Base-by-base conservation (phyloP, 2,888 invertebrate species). In the Aleiodes alternator region DNA sequence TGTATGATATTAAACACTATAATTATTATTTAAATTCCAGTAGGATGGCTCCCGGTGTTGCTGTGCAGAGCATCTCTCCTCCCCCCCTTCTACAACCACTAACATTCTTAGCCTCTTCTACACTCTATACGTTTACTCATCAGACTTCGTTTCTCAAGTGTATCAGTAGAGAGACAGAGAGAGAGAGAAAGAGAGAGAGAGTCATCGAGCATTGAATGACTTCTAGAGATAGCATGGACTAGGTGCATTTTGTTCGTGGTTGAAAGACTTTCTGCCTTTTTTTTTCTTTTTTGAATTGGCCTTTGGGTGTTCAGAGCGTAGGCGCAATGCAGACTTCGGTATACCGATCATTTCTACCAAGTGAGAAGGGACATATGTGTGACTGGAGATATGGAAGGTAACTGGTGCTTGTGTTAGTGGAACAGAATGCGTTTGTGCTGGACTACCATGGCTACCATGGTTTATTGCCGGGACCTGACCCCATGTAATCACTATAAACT, bases 11-110 rank as follows among this genome's bases (percentile, higher is more conserved):
- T 88, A 88, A 87, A 88, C 86, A 87, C 87, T 87, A 88, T 88
- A 87, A 89, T 88, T 87, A 88, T 88, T 88, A 89, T 89, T 89
- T 87, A 89, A 88, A 89, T 88, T 89, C 87, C 87, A 87, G 87
- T 86, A 86, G 86, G 87, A 87, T 87, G 86, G 88, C 89, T 88
- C 87, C 88, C 86, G 87, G 88, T 88, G 85, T 88, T 89, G 87
- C 84, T 83, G 82, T 55, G 51, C 56, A 23, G 16, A 38, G 69
- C 16, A 53, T 34, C 55, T 80, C 34, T 4, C 34, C 34, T 34
- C 34, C 6, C 79, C 74, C 79, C 81, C 80, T 76, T 81, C 78
- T 80, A 68, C 73, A 81, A 77, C 75, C 77, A 69, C 74, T 69
- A 59, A 31, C 68, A 50, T 61, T 69, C 71, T 72, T 69, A 31